Evolutionary conservation across 2,888 invertebrate species (phyloP).

Genomic region (Diploptera punctata): DNA sequence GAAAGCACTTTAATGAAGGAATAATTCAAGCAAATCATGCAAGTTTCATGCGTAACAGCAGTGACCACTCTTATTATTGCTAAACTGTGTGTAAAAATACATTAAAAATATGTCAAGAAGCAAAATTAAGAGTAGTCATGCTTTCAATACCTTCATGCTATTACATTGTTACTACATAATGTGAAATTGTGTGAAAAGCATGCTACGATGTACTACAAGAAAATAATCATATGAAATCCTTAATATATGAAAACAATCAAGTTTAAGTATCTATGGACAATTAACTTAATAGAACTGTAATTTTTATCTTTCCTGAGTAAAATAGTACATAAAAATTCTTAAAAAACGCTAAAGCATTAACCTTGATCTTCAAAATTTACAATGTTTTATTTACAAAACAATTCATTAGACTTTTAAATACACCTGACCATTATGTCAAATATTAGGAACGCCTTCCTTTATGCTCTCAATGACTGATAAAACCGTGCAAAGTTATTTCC

Average conservation of each 20-base stretch:
- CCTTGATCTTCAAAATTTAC: neutral
- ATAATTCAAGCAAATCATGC: constrained; percentile 24
- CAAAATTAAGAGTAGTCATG: constrained; percentile 18
- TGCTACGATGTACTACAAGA: neutral
- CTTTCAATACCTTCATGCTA: constrained; percentile 4
- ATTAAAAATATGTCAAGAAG: neutral
- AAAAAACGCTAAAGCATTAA: neutral
- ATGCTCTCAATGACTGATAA: constrained; percentile 4
- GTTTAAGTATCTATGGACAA: neutral
- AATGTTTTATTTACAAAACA: constrained; percentile 7
- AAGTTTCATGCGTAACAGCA: constrained; percentile 12
- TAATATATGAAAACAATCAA: no score
- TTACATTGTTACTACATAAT: neutral
- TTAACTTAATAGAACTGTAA: neutral
- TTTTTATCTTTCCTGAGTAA: no score
- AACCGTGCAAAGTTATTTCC: constrained; percentile 31
- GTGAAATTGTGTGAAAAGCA: neutral
- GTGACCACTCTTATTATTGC: constrained; percentile 1
- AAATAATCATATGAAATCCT: no score
- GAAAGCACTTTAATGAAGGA: neutral
- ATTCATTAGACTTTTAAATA: constrained; percentile 11
- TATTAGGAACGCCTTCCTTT: constrained; percentile 42
- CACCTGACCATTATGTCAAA: constrained; percentile 35
- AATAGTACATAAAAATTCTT: neutral
- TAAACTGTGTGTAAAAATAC: neutral